These are phyloP conservation scores for Coregonus sp. DNA, from an alignment of 2,797 vertebrate genomes.

Conservation along the genomic window DNA sequence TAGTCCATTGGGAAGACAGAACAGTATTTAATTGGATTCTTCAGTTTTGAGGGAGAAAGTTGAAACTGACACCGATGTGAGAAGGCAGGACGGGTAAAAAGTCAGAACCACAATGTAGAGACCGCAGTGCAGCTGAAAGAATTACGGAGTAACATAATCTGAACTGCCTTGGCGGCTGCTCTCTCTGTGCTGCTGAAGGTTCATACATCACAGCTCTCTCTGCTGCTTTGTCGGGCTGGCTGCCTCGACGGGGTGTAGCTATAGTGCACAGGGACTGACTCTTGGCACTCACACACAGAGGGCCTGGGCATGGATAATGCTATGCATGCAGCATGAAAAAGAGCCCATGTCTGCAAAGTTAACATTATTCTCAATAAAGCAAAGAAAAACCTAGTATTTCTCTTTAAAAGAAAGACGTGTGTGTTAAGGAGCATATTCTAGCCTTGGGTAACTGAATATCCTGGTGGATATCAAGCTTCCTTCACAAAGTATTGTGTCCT, in stretches of 20 bases:
- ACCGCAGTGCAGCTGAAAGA: conserved; percentile 16
- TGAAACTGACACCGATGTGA: conserved; percentile 16
- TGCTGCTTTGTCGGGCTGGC: conserved; percentile 22
- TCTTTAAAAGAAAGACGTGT: background rate
- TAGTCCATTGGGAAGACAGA: conserved; percentile 23
- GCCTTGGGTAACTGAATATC: conserved; percentile 35
- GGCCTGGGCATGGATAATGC: conserved; percentile 28
- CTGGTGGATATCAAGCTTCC: conserved; percentile 20
- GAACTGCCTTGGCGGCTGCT: conserved; percentile 16
- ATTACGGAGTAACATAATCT: conserved; percentile 27
- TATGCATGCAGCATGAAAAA: background rate
- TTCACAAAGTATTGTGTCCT: conserved; percentile 1
- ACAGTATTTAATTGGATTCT: conserved; percentile 5
- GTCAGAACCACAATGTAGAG: conserved; percentile 6
- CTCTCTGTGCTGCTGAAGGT: background rate
- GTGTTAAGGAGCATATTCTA: conserved; percentile 12
- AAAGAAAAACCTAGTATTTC: background rate
- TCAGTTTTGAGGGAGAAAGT: conserved; percentile 14
- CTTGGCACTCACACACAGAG: conserved; percentile 31
- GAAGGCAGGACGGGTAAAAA: conserved; percentile 3
- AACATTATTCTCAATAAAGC: conserved; percentile 16
- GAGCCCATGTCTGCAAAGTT: conserved; percentile 25
- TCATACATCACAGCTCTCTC: conserved; percentile 45
- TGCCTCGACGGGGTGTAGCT: conserved; percentile 20
- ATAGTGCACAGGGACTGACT: conserved; percentile 11